These are phyloP conservation scores for Hirudinaria manillensis DNA, from an alignment of 2,888 invertebrate genomes.

Conservation along the genomic window DNA sequence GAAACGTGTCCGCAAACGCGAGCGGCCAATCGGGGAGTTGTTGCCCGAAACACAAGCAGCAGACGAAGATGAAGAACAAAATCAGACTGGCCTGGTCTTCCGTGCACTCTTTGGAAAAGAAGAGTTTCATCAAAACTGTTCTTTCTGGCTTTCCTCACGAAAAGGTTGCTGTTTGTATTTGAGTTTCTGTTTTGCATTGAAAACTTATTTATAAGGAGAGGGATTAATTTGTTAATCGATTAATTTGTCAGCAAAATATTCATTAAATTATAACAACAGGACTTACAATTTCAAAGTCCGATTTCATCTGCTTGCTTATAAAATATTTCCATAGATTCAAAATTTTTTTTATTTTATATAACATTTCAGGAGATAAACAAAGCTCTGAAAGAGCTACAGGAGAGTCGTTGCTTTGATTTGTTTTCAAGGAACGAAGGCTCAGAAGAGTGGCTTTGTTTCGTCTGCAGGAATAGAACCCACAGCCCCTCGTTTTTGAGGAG, in stretches of 20 bases:
- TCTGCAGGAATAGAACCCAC: not conserved
- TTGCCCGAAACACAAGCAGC: not conserved
- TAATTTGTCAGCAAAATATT: too few relatives aligned
- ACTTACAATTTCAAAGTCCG: too few relatives aligned
- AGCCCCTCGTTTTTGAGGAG: not conserved
- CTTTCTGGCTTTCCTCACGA: not conserved
- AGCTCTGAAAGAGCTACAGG: not conserved
- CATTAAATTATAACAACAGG: too few relatives aligned
- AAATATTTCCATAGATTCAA: too few relatives aligned
- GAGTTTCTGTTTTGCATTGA: too few relatives aligned
- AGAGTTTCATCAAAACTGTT: not conserved
- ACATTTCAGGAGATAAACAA: not conserved
- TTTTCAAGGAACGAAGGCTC: not conserved
- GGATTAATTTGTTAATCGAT: too few relatives aligned
- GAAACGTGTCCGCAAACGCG: not conserved
- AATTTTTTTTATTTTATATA: not conserved
- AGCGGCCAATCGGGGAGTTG: not conserved
- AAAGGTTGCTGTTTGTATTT: not conserved
- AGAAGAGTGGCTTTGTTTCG: constrained; percentile 1
- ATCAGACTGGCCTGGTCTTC: not conserved
- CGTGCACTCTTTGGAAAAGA: not conserved
- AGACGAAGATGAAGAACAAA: not conserved
- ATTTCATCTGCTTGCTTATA: too few relatives aligned
- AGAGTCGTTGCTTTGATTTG: not conserved
- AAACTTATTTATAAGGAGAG: too few relatives aligned